phyloP scores from a whole-genome alignment of 2,888 invertebrate species.

The Eupeodes luniger region DNA sequence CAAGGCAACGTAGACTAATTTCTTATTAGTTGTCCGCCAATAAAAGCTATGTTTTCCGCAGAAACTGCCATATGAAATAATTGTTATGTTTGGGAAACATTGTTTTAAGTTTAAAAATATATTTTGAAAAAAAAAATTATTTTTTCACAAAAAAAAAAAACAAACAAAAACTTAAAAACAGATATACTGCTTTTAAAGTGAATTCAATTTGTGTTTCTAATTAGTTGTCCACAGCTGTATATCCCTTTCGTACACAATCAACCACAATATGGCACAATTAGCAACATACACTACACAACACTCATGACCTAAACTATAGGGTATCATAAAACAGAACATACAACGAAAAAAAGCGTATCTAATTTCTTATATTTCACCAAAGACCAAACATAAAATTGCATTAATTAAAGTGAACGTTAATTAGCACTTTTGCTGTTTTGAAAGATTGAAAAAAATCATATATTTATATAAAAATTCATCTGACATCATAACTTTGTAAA shows the following conservation, averaged over 20 bases:
- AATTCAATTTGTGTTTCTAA: too few species aligned
- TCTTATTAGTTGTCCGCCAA: too few species aligned
- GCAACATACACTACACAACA: neutral
- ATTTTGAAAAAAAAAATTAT: too few species aligned
- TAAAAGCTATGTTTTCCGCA: too few species aligned
- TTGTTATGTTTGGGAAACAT: too few species aligned
- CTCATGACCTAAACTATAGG: slow-evolving; percentile 10
- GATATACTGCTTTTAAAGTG: too few species aligned
- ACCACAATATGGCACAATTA: neutral
- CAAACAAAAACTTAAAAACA: too few species aligned
- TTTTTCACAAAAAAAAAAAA: too few species aligned
- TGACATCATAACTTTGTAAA: slow-evolving; percentile 62
- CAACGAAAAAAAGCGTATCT: neutral
- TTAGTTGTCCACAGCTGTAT: too few species aligned
- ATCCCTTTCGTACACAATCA: neutral
- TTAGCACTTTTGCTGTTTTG: slow-evolving; percentile 56
- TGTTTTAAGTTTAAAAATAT: too few species aligned
- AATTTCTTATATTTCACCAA: slow-evolving; percentile 4
- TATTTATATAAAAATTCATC: slow-evolving; percentile 21
- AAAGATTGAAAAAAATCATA: neutral
- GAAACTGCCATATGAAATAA: too few species aligned
- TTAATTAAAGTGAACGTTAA: slow-evolving; percentile 59
- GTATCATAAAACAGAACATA: neutral
- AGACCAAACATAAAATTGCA: slow-evolving; percentile 31
- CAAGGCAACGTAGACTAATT: too few species aligned